These are phyloP conservation scores for Brachyrhaphis roseni DNA, from an alignment of 2,797 vertebrate genomes.

Conservation along the genomic window DNA sequence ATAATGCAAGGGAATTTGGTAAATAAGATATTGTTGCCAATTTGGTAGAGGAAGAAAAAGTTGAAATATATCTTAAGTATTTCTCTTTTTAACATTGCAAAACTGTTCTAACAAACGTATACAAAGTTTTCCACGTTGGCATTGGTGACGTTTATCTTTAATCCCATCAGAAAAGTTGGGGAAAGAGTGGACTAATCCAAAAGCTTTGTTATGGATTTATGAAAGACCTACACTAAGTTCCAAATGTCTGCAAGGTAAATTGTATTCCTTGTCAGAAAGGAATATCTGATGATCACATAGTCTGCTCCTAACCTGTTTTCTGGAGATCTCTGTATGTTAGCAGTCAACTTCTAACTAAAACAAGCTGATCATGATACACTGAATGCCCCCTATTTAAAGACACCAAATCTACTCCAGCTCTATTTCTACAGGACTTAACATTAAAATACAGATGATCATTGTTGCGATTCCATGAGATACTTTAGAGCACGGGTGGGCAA, in stretches of 20 bases:
- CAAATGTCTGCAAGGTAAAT: not conserved
- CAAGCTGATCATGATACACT: not conserved
- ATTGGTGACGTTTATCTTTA: not conserved
- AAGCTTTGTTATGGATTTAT: not conserved
- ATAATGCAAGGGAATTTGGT: not conserved
- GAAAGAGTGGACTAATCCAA: not conserved
- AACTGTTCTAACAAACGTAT: no score
- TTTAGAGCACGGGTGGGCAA: no score
- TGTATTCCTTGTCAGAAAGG: not conserved
- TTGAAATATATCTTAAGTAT: not conserved
- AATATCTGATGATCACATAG: not conserved
- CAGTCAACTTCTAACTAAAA: not conserved
- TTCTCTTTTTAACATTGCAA: not conserved
- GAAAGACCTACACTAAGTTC: not conserved
- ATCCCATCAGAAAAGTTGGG: not conserved
- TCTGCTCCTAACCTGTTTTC: not conserved
- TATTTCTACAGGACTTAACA: slow-evolving; percentile 15
- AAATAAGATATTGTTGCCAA: not conserved
- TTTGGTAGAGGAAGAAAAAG: not conserved
- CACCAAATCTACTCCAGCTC: slow-evolving; percentile 5
- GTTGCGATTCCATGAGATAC: slow-evolving; percentile 17
- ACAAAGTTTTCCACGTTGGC: not conserved
- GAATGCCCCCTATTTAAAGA: not conserved
- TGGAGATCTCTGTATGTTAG: not conserved
- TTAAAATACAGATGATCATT: slow-evolving; percentile 21